These are phyloP conservation scores for Nycteola revayana DNA, from an alignment of 2,888 invertebrate species.

Conservation along the genomic window DNA sequence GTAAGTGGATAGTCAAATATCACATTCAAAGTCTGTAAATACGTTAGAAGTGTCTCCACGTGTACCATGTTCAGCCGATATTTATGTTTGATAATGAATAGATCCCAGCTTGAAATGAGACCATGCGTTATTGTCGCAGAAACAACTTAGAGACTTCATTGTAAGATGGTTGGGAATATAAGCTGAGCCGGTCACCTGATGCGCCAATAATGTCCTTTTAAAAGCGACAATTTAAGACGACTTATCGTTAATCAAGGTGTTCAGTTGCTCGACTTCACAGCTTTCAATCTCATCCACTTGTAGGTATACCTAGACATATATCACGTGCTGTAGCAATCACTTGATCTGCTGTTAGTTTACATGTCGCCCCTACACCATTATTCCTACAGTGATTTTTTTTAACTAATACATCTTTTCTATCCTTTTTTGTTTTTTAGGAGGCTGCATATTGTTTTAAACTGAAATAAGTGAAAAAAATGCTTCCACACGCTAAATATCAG, in stretches of 20 bases:
- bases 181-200: conserved; percentile 23
- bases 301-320: conserved; percentile 6
- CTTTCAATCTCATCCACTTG: conserved; percentile 21
- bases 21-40: not conserved
- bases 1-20: not conserved
- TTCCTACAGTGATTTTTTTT: too few species aligned
- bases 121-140: conserved; percentile 19
- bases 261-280: conserved; percentile 27
- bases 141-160: conserved; percentile 33
- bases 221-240: conserved; percentile 21
- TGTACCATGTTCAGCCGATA: conserved; percentile 1
- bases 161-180: conserved; percentile 21
- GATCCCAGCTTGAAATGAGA: conserved; percentile 8
- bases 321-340: not conserved
- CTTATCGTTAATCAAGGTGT: conserved; percentile 19
- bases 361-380: not conserved
- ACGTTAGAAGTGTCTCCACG: not conserved
- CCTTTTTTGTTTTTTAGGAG: too few species aligned
- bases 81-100: conserved; percentile 12
- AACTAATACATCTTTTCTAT: too few species aligned
- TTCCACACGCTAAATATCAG: too few species aligned
- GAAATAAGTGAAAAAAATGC: too few species aligned
- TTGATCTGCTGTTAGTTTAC: not conserved
- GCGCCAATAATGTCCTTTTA: conserved; percentile 29
- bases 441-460: too few species aligned